Base-by-base conservation (phyloP, 1,140 invertebrate species). In the Drosophila melanogaster region DNA sequence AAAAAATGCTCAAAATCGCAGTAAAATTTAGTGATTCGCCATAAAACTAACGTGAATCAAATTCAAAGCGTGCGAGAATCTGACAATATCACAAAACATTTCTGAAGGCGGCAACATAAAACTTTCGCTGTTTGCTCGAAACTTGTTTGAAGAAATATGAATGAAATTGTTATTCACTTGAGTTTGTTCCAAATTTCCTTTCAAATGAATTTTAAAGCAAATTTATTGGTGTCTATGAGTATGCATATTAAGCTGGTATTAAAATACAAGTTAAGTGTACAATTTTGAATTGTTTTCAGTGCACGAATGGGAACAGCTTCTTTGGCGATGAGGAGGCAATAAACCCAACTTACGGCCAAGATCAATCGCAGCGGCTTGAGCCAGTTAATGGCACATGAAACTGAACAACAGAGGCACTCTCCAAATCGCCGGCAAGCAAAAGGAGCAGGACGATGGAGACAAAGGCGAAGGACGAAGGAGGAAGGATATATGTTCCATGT, bases 311-410 rank as follows among this genome's bases (percentile, higher is more conserved):
- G 24, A 17, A 30, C 58, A 54, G 66, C 17, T 12, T 50, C 24
- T 22, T 26, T 35, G 19, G n/a, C 14, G 49, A 24, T 15, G 15
- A 46, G 71, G 59, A 66, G 64, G 49, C 53, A 75, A 64, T 65
- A 67, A 67, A 76, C 49, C 72, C 72, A 76, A 76, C 73, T 76
- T 64, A 76, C 77, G 60, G 72, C 57, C 65, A 87, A 89, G 83
- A 87, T 87, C 83, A 87, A 87, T 87, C 84, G 83, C 83, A 56
- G 73, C 70, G 75, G 83, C 83, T 86, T 86, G 67, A 70, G 79
- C 65, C 65, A 87, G 65, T 89, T 87, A 87, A 87, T 87, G 83
- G 84, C 84, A 83, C 83, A 87, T 89, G 83, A 87, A 87, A 89
- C 84, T 76, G 72, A 76, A 66, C 60, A 75, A 65, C 55, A 67